Percentiles rank a stretch among this genome's conserved stretches.
These are phyloP conservation scores for Empidonax alnorum DNA, from an alignment of 2,113 vertebrate genomes.

Conservation along the genomic window DNA sequence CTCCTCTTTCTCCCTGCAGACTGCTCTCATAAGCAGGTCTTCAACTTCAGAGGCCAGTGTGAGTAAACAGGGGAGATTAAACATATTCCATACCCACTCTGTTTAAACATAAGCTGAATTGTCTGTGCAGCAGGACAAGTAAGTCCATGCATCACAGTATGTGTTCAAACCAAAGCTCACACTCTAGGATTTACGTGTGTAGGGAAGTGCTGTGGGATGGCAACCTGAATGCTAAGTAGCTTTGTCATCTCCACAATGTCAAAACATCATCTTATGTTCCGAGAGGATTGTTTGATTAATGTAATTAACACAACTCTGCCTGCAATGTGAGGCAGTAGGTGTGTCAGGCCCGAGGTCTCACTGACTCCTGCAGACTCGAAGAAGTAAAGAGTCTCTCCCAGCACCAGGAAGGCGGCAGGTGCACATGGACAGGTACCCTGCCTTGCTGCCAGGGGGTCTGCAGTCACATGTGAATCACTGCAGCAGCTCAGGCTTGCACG, in stretches of 20 bases:
- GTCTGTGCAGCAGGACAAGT: accelerated
- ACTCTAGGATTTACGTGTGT: not conserved
- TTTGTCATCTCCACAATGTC: not conserved
- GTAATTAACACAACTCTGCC: not conserved
- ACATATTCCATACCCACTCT: not conserved
- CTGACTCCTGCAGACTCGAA: not conserved
- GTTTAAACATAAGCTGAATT: not conserved
- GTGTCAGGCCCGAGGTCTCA: not conserved
- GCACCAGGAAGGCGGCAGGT: not conserved
- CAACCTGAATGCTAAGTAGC: not conserved
- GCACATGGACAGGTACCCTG: accelerated
- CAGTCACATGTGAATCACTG: accelerated
- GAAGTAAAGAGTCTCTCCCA: not conserved
- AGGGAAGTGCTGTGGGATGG: not conserved
- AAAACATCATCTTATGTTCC: not conserved
- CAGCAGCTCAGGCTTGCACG: not conserved
- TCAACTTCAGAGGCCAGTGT: not conserved
- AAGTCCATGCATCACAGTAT: not conserved
- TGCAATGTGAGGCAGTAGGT: not conserved
- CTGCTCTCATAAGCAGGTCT: not conserved
- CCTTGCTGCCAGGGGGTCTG: accelerated
- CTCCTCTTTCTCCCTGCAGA: not conserved
- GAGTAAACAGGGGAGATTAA: not conserved
- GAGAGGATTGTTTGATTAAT: not conserved
- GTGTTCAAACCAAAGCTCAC: not conserved